Evolutionary conservation across 2,797 vertebrate genomes (phyloP), one percentile per base, ranked within the genome.

Genomic region (Psittacula derbiana): DNA sequence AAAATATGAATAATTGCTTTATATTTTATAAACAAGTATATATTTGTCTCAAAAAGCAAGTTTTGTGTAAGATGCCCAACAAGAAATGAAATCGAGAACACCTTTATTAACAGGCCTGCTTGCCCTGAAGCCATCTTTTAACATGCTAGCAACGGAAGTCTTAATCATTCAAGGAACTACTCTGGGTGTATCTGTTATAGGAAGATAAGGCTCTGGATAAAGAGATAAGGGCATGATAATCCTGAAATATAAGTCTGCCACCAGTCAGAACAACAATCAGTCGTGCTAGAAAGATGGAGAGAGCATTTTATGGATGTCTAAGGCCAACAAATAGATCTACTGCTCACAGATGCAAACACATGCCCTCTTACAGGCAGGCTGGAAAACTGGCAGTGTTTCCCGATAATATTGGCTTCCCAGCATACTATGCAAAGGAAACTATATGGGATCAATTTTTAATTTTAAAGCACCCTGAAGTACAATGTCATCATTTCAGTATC

Each of bases 201-300:
- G 70, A 73, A 80, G 95, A 75, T 73, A 88, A 86, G 83, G 49
- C 23, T 46, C n/a, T 83, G 83, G 76, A 92, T 69, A 52, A 92
- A 81, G 74, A 95, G 94, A 75, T 10, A 87, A 86, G 50, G 49
- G 16, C 73, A 80, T 0, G 11, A 87, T 64, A 95, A 87, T 55
- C 88, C 86, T 79, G 60, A 83, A 82, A 83, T 89, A 71, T 17
- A 44, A 62, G 36, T 49, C 75, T 62, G 86, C 70, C 27, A 73
- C 81, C 76, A 84, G 65, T 74, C 50, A 75, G 90, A 85, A 38
- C 31, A 64, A 62, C 47, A 80, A 87, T 58, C 70, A 66, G 6
- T 72, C 57, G 40, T 0, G 0, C 43, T 25, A 53, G 65, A 74
- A 58, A 62, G 90, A 85, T 1, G 40, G 41, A 85, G 61, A 78